Conservation (phyloP, 1,140 invertebrate species). For the Rhopalosiphum padi region DNA sequence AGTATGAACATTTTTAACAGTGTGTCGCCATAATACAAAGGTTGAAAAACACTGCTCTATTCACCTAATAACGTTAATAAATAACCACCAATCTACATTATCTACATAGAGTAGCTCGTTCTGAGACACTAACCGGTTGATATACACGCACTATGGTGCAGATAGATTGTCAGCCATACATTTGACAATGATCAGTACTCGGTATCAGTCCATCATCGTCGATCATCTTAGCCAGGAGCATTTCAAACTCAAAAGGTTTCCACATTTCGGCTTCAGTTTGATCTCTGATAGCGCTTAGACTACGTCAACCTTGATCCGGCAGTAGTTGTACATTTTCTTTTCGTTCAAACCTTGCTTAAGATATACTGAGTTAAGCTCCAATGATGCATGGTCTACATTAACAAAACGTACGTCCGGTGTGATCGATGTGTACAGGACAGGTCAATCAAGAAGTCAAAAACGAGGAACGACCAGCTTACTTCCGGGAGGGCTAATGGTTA, state of each 20-base stretch:
- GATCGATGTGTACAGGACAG: conserved; percentile 83
- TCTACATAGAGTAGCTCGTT: conserved; percentile 66
- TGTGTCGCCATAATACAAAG: no score
- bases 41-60: no score
- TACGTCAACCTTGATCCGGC: conserved; percentile 83
- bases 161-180: conserved; percentile 74
- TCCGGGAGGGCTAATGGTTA: conserved; percentile 67
- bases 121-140: conserved; percentile 61
- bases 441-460: conserved; percentile 83
- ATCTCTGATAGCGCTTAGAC: conserved; percentile 82
- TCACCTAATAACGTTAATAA: neutral
- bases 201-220: neutral
- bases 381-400: conserved; percentile 85
- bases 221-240: conserved; percentile 78
- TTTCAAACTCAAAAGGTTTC: conserved; percentile 90
- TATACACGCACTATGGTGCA: conserved; percentile 74
- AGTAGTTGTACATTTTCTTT: conserved; percentile 78
- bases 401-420: conserved; percentile 79
- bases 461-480: conserved; percentile 60
- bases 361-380: conserved; percentile 87
- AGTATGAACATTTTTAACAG: no score
- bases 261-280: conserved; percentile 75
- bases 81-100: neutral
- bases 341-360: conserved; percentile 79
- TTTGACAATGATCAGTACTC: no score